These are phyloP conservation scores for Limanda limanda DNA, from an alignment of 2,113 vertebrate genomes.

Conservation along the genomic window DNA sequence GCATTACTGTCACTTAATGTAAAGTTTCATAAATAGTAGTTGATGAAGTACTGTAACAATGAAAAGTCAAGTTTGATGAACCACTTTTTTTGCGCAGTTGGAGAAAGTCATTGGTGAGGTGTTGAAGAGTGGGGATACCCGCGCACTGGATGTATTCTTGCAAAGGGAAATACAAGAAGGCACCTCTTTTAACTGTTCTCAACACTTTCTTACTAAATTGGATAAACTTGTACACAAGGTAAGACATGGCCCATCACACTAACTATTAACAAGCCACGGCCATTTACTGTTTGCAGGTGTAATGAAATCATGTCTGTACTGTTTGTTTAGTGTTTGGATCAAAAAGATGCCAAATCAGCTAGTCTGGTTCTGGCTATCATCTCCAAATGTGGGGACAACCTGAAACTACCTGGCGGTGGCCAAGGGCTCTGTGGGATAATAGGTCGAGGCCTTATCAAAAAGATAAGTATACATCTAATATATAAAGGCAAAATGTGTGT, in stretches of 20 bases:
- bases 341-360: conserved; percentile 79
- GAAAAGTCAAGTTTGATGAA: background rate
- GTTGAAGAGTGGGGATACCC: conserved; percentile 83
- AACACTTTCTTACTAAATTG: conserved; percentile 88
- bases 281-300: background rate
- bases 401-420: conserved; percentile 83
- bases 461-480: conserved; percentile 87
- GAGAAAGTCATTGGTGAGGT: conserved; percentile 89
- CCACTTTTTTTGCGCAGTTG: conserved; percentile 76
- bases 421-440: conserved; percentile 85
- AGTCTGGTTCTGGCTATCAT: conserved; percentile 82
- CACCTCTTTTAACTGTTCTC: conserved; percentile 85
- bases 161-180: conserved; percentile 75
- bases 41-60: too few species aligned
- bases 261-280: background rate
- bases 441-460: conserved; percentile 87
- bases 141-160: conserved; percentile 82
- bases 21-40: background rate
- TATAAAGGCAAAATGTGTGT: background rate
- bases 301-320: background rate
- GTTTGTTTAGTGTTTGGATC: conserved; percentile 86
- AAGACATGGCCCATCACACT: conserved; percentile 39
- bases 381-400: conserved; percentile 83
- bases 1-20: background rate
- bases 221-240: conserved; percentile 89